phyloP scores from a whole-genome alignment of 1,140 invertebrate genomes.

The Batillaria attramentaria region DNA sequence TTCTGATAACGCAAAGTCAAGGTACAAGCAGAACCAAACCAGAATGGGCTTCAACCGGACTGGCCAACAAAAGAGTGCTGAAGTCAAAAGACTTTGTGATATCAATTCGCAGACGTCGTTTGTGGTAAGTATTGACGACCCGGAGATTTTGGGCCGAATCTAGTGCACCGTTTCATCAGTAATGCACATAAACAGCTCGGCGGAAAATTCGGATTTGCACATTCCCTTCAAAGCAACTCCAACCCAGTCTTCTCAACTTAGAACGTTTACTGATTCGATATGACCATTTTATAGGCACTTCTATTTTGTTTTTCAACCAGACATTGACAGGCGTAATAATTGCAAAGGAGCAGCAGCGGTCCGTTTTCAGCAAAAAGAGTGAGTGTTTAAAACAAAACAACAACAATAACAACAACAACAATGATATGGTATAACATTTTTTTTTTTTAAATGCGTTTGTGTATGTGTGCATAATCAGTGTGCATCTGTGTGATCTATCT shows the following conservation, averaged over 20 bases:
- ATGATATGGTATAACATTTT: background rate
- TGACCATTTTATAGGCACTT: too few relatives aligned
- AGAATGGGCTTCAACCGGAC: background rate
- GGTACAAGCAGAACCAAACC: background rate
- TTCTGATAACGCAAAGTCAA: background rate
- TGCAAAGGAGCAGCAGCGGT: conserved; percentile 54
- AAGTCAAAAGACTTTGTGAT: conserved; percentile 24
- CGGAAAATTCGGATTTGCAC: too few relatives aligned
- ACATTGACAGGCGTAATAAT: conserved; percentile 56
- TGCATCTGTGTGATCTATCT: too few relatives aligned
- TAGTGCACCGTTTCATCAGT: too few relatives aligned
- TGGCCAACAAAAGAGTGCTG: background rate
- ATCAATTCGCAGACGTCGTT: background rate
- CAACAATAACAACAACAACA: background rate
- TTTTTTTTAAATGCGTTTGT: too few relatives aligned
- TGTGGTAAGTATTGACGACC: conserved; percentile 9
- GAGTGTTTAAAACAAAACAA: conserved; percentile 15
- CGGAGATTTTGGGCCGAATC: too few relatives aligned
- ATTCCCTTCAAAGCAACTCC: too few relatives aligned
- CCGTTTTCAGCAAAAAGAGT: conserved; percentile 59
- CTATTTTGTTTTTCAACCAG: too few relatives aligned
- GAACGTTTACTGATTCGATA: too few relatives aligned
- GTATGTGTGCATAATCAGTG: too few relatives aligned
- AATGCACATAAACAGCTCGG: too few relatives aligned
- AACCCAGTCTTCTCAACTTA: too few relatives aligned